A percentile compares a stretch with the other conserved stretches of the same genome.
Conservation (phyloP, 2,888 invertebrate genomes). For the Hedya salicella region DNA sequence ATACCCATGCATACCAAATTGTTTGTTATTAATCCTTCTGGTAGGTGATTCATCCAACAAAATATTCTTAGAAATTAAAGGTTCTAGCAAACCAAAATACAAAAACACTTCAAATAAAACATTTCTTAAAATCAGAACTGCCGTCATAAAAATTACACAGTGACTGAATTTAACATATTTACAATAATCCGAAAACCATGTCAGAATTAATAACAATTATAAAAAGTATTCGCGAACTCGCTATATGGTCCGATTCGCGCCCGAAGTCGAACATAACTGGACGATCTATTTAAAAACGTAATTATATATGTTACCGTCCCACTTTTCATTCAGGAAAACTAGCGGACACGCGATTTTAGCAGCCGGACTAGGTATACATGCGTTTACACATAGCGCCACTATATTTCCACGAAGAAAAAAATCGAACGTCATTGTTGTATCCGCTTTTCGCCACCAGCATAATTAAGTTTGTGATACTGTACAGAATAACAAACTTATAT, state of each 20-base stretch:
- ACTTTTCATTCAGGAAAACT: conserved; percentile 76
- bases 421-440: conserved; percentile 12
- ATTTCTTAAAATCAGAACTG: conserved; percentile 7
- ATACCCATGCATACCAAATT: conserved; percentile 16
- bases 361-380: conserved; percentile 19
- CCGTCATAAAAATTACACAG: neutral
- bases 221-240: conserved; percentile 10
- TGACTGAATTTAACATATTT: neutral
- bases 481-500: conserved; percentile 8
- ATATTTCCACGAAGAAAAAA: conserved; percentile 1
- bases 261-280: conserved; percentile 47
- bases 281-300: conserved; percentile 48
- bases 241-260: conserved; percentile 23
- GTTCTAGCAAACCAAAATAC: conserved; percentile 22
- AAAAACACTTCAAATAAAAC: conserved; percentile 26
- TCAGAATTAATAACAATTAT: neutral
- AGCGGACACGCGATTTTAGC: conserved; percentile 56
- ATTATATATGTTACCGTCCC: conserved; percentile 75
- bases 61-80: conserved; percentile 2
- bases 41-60: neutral
- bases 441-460: conserved; percentile 29
- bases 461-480: conserved; percentile 14
- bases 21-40: neutral
- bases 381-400: conserved; percentile 12
- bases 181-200: neutral